Base-by-base conservation (phyloP, 2,797 vertebrate genomes). In the Pangasius krempfi region DNA sequence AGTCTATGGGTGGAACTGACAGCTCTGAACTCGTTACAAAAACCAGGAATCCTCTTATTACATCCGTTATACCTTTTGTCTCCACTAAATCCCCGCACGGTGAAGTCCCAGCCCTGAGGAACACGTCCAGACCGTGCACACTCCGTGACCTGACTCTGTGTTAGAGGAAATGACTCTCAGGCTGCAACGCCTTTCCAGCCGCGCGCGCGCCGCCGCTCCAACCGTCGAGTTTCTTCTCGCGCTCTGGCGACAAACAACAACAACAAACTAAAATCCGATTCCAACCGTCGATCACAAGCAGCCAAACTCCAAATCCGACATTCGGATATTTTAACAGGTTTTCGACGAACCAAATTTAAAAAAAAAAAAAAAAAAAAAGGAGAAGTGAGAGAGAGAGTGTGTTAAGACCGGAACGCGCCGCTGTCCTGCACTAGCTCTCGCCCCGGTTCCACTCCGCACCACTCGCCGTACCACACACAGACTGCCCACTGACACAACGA, bases 391-490 rank as follows among this genome's bases (percentile, higher is more conserved):
- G 47, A 47, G 47, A 47, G 47, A 9, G 47, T 9, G 47, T 9
- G 94, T 94, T 92, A 84, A 90, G 92, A 93, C 93, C 93, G 91
- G 93, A 93, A 92, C 84, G 72, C 54, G 91, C 89, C 92, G 91
- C 90, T 54, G 85, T 93, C 89, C 93, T 86, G 87, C 92, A 89
- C 47, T 70, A 33, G 56, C 72, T 62, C 85, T 62, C 56, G 93
- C 92, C 91, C 92, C 93, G 88, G 95, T 90, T 95, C 92, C 93
- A 93, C 88, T 86, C 85, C 73, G 84, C 93, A 94, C 94, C 94
- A 95, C 94, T 92, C 94, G 93, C 95, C 90, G 94, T 96, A 94
- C 97, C 97, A 97, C 97, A 96, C 96, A 97, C 97, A 97, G 95
- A 96, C 97, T 96, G 95, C 89, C 95, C 94, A 93, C 94, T 94